Evolutionary conservation across 2,888 invertebrate genomes (phyloP).

Genomic region (Incurvaria masculella): DNA sequence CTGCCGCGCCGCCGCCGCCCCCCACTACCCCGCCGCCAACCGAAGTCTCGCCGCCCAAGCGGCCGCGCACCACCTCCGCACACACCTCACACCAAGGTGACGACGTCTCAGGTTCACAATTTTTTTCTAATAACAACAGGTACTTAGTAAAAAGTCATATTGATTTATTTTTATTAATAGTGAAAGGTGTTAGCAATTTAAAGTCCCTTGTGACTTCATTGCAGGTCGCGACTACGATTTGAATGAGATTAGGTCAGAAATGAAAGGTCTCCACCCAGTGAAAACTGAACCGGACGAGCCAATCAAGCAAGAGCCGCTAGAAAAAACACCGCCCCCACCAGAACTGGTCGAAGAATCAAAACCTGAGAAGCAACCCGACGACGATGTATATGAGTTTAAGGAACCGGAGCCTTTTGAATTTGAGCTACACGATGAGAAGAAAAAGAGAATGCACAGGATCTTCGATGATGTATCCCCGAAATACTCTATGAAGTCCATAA

Average conservation of each 20-base stretch:
- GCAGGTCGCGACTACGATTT: constrained; percentile 78
- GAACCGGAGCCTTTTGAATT: constrained; percentile 87
- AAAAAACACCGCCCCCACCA: constrained; percentile 20
- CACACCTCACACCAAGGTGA: not conserved
- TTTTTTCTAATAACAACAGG: too few relatives aligned
- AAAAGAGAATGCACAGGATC: constrained; percentile 47
- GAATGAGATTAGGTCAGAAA: constrained; percentile 79
- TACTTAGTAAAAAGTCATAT: too few relatives aligned
- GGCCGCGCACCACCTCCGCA: constrained; percentile 25
- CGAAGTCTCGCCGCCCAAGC: constrained; percentile 32
- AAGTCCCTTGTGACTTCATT: constrained; percentile 8
- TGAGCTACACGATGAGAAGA: constrained; percentile 63
- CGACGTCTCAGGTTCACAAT: too few relatives aligned
- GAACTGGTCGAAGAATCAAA: constrained; percentile 23
- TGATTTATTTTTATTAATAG: too few relatives aligned
- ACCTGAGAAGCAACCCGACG: constrained; percentile 45
- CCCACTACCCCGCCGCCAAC: too few relatives aligned
- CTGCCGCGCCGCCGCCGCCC: not conserved
- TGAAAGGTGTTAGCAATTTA: too few relatives aligned
- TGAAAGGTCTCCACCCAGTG: constrained; percentile 68
- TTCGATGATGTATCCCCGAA: constrained; percentile 53
- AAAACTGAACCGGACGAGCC: constrained; percentile 44
- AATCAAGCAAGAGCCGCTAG: constrained; percentile 28
- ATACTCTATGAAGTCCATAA: constrained; percentile 46
- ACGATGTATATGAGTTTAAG: constrained; percentile 87